These are phyloP conservation scores for Pteronura brasiliensis DNA, from an alignment of 2,113 vertebrate genomes.

Conservation along the genomic window DNA sequence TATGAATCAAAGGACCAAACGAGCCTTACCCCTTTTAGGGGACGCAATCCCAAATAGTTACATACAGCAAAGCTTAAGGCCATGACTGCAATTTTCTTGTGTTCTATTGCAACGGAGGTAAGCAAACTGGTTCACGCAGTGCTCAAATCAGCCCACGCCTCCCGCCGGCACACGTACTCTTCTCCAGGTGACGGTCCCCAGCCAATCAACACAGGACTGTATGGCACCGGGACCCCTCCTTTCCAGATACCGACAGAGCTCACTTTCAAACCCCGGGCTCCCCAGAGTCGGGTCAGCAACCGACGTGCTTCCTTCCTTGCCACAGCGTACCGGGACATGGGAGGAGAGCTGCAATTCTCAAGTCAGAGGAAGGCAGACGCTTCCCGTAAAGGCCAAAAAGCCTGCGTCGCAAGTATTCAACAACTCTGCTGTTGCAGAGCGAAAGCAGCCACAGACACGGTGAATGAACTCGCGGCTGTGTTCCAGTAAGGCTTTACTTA, in stretches of 20 bases:
- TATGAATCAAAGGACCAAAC: neutral
- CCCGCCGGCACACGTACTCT: neutral
- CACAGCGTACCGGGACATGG: neutral
- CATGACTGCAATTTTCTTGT: neutral
- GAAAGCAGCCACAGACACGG: neutral
- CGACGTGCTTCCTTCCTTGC: neutral
- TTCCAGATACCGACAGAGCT: neutral
- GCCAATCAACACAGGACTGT: neutral
- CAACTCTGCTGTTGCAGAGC: rapidly evolving
- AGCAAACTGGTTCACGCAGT: neutral
- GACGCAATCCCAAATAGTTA: neutral
- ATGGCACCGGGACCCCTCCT: neutral
- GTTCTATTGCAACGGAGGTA: neutral
- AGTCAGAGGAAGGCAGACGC: neutral
- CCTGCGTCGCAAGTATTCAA: neutral
- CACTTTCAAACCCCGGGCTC: neutral
- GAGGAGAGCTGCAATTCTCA: neutral
- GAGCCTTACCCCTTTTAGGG: neutral
- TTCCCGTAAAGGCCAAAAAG: neutral
- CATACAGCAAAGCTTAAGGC: neutral
- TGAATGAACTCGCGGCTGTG: neutral
- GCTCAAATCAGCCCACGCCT: neutral
- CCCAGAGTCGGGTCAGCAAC: neutral
- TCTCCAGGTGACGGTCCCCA: neutral
- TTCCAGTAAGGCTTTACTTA: neutral